Evolutionary conservation across 2,113 vertebrate species (phyloP), one percentile per base, ranked within the genome.

Genomic region (Capreolus pygargus): DNA sequence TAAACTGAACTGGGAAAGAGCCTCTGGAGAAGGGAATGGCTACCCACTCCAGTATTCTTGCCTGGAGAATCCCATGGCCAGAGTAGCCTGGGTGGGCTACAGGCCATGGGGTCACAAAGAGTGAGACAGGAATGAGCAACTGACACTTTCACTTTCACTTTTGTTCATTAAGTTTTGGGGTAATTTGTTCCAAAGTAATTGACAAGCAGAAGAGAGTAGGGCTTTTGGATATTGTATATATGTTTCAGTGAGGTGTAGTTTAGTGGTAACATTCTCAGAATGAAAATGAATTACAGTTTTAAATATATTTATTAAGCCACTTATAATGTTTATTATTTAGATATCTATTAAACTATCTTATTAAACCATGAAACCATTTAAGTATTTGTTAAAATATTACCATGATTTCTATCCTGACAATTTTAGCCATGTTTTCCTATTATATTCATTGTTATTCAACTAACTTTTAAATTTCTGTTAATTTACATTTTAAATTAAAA

Each of bases 361-460:
- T 67, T 52, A 86, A 78, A 33, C 55, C 17, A 64, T n/a, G 60
- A 55, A 87, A 58, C 6, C 58, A 88, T 45, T 96, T 86, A 61
- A 78, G 54, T 79, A 86, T 61, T 78, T 57, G 33, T 67, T 52
- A 81, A 81, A 60, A 3, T 13, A 61, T 9, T 12, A 11, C 10
- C 4, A n/a, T 88, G 27, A 45, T 43, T 95, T 94, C 83, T 91
- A 79, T 97, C 36, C 13, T 93, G 55, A 89, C 14, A 64, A 17
- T 76, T 86, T 96, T 83, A 92, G 28, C 28, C 19, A 43, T 91
- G 90, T 50, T 97, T 95, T 91, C 36, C 33, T 54, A 43, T 91
- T 23, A 50, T 86, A 23, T 3, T 94, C 60, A 76, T 25, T 6
- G 50, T 50, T 91, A 43, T 70, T 67, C 7, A 54, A 54, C 30